Conservation (phyloP, 2,888 invertebrate genomes). For the Tiphia femorata region DNA sequence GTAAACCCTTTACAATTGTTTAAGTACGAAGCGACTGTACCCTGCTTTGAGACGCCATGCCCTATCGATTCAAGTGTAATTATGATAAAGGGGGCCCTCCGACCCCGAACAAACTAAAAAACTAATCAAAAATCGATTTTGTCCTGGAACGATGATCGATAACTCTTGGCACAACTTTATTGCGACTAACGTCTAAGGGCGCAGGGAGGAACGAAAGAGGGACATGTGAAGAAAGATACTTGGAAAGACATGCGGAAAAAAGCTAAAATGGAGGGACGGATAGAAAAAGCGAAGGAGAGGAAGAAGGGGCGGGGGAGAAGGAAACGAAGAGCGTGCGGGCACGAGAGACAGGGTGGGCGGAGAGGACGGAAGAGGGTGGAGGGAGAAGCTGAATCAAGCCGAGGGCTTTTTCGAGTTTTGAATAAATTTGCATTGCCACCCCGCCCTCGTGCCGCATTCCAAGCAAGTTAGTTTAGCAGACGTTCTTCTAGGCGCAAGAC, state of each 20-base stretch:
- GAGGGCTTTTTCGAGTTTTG: constrained; percentile 41
- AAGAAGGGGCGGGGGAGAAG: not conserved
- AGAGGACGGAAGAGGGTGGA: constrained; percentile 17
- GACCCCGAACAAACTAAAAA: too few relatives aligned
- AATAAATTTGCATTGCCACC: constrained; percentile 47
- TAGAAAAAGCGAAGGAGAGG: not conserved
- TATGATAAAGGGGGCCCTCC: too few relatives aligned
- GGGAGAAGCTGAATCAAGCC: constrained; percentile 27
- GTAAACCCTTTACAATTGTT: too few relatives aligned
- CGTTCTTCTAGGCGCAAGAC: constrained; percentile 28
- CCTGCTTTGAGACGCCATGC: too few relatives aligned
- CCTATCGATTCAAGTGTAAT: too few relatives aligned
- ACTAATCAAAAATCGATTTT: too few relatives aligned
- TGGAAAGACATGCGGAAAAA: too few relatives aligned
- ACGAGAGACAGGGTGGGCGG: not conserved
- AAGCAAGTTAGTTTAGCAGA: constrained; percentile 31
- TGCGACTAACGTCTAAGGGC: too few relatives aligned
- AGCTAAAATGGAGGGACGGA: not conserved
- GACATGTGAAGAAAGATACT: too few relatives aligned
- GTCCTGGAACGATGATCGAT: not conserved
- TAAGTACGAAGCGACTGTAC: too few relatives aligned
- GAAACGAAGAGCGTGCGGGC: constrained; percentile 3
- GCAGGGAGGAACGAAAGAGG: too few relatives aligned
- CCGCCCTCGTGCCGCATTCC: constrained; percentile 34
- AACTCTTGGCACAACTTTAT: too few relatives aligned